A percentile compares a stretch with the other conserved stretches of the same genome.
phyloP scores from a whole-genome alignment of 2,888 invertebrate species.

The Ophion ellenae region DNA sequence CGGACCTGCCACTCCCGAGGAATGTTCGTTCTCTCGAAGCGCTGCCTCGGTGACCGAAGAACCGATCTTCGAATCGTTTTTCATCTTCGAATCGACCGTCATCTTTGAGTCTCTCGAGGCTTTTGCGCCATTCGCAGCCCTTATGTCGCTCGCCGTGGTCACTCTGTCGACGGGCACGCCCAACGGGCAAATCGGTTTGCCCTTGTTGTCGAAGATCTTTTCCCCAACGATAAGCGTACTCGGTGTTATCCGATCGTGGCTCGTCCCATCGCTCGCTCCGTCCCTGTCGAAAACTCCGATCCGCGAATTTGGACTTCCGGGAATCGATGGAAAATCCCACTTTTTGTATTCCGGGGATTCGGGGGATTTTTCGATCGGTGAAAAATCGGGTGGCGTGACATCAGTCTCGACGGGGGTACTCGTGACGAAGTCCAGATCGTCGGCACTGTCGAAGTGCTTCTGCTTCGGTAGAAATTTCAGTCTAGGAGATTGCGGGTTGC shows the following conservation, averaged over 20 bases:
- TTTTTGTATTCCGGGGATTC: slow-evolving; percentile 25
- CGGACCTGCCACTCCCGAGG: neutral
- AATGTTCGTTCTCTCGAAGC: neutral
- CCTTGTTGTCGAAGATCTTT: slow-evolving; percentile 4
- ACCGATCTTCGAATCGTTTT: neutral
- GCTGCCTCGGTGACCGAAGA: neutral
- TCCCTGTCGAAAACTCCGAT: neutral
- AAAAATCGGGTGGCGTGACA: slow-evolving; percentile 2
- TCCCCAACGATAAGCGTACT: neutral
- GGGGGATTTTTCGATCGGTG: slow-evolving; percentile 25
- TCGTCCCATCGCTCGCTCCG: neutral
- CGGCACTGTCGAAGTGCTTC: slow-evolving; percentile 56
- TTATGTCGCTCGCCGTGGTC: neutral
- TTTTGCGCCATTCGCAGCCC: neutral
- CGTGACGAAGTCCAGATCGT: slow-evolving; percentile 59
- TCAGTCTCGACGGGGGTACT: slow-evolving; percentile 56
- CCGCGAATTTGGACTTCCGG: neutral
- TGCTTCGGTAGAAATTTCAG: slow-evolving; percentile 66
- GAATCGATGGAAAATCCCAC: slow-evolving; percentile 15
- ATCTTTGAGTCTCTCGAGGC: neutral
- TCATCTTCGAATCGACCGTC: neutral
- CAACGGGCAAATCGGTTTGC: slow-evolving; percentile 51
- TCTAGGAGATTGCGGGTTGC: slow-evolving; percentile 21
- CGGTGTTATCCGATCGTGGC: neutral
- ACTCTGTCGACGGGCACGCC: slow-evolving; percentile 45